Conservation (phyloP, 2,888 invertebrate species). For the Perizoma flavofasciatum region DNA sequence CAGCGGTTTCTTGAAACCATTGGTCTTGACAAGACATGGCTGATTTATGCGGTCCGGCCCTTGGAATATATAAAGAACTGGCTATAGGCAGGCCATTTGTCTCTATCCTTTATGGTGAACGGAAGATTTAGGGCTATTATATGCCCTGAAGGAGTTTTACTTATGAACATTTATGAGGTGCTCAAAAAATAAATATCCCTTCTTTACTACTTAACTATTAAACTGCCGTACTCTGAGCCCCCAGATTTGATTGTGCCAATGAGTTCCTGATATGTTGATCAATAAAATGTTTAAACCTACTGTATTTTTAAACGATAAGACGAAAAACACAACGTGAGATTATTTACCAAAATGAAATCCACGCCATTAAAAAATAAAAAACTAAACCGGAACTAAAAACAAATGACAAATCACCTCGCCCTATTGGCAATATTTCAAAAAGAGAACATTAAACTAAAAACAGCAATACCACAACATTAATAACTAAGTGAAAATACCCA, state of each 20-base stretch:
- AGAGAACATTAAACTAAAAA: slow-evolving; percentile 52
- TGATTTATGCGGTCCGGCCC: slow-evolving; percentile 67
- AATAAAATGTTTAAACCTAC: no score
- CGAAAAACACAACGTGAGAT: no score
- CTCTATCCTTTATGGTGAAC: slow-evolving; percentile 76
- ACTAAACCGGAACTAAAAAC: slow-evolving; percentile 40
- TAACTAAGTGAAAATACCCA: slow-evolving; percentile 47
- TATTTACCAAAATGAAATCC: not conserved
- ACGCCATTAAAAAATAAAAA: slow-evolving; percentile 33
- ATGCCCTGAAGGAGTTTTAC: slow-evolving; percentile 40
- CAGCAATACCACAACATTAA: slow-evolving; percentile 60
- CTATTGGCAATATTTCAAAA: slow-evolving; percentile 45
- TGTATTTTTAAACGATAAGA: no score
- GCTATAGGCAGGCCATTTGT: slow-evolving; percentile 67
- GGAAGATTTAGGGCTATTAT: slow-evolving; percentile 69
- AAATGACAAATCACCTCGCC: slow-evolving; percentile 49
- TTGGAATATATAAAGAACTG: slow-evolving; percentile 70
- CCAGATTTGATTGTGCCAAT: no score
- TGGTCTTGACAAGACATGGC: slow-evolving; percentile 56
- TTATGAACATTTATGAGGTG: slow-evolving; percentile 37
- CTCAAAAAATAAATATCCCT: slow-evolving; percentile 21
- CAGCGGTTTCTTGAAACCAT: slow-evolving; percentile 36
- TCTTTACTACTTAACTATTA: not conserved
- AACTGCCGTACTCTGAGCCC: no score
- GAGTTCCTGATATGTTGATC: no score